Base-by-base conservation (phyloP, 2,888 invertebrate species). In the Cryptocheilus praepositus region DNA sequence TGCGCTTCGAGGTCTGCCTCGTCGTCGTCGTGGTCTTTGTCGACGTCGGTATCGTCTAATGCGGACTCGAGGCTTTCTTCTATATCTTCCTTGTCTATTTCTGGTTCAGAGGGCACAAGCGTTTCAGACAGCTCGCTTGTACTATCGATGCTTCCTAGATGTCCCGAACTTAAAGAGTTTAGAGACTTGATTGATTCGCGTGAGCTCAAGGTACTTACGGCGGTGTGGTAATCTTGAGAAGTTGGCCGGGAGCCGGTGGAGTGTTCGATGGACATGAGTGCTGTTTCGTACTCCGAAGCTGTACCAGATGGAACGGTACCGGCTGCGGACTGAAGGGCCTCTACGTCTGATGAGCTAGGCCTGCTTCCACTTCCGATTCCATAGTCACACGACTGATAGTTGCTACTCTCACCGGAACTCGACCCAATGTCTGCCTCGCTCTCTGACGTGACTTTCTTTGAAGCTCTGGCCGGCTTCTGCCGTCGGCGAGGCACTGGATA, bases 121-220 rank as follows among this genome's bases (percentile, higher is more conserved):
- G 98, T 98, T 90, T 98, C 98, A 0, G 97, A 97, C 7, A 92
- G 88, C 88, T 98, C 98, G 43, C 97, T 97, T 45, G 96, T 93
- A 55, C 90, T 89, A 89, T 97, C 97, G 73, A 96, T 93, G 84
- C 96, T 96, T 0, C 95, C 96, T 65, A 97, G 91, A 87, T 96
- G 95, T 18, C 96, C 96, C 0, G 96, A 96, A 74, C 95, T 95
- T 88, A 96, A 94, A 1, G 96, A 97, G 84, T 96, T 96, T 52
- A 97, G 90, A 67, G 96, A 96, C 85, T 94, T 95, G 94, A 96
- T 95, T 72, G 96, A 96, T 85, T 96, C 96, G 79, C 95, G 93
- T 0, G 96, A 96, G 85, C 96, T 96, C 69, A 96, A 90, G n/a
- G 95, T 95, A 82, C 95, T 95, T 0, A 93, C 93, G 0, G 97